Percentiles rank a stretch among this genome's conserved stretches.
These are phyloP conservation scores for Collichthys lucidus DNA, from an alignment of 2,113 vertebrate species.

Conservation along the genomic window DNA sequence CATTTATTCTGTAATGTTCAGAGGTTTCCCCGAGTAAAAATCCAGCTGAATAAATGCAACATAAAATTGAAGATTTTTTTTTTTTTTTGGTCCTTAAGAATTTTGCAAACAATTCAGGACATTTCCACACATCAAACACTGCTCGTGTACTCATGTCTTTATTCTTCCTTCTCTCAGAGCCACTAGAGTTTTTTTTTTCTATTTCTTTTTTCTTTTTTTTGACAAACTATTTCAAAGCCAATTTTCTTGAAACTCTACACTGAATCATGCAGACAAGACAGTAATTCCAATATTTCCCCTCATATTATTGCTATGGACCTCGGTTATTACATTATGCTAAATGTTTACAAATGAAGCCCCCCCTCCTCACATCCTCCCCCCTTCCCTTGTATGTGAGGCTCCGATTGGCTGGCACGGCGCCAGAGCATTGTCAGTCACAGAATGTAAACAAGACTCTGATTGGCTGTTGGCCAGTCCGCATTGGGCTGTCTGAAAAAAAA, in stretches of 20 bases:
- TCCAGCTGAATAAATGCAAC: background rate
- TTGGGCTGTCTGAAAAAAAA: conserved; percentile 87
- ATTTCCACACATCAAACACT: conserved; percentile 20
- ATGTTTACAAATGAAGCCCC: conserved; percentile 72
- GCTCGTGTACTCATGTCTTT: background rate
- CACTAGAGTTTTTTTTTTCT: background rate
- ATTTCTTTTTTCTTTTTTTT: background rate
- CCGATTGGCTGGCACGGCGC: conserved; percentile 89
- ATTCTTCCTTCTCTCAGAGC: background rate
- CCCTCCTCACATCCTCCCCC: conserved; percentile 2
- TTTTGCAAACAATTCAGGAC: background rate
- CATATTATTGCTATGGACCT: conserved; percentile 62
- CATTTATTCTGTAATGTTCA: background rate
- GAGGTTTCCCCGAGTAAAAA: background rate
- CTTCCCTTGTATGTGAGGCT: conserved; percentile 38
- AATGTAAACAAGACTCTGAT: conserved; percentile 98
- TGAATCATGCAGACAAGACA: conserved; percentile 48
- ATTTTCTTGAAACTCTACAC: conserved; percentile 33
- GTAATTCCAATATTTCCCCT: conserved; percentile 31
- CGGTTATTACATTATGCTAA: conserved; percentile 69
- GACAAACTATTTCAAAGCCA: conserved; percentile 30
- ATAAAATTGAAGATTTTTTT: background rate
- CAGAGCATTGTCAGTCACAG: conserved; percentile 92
- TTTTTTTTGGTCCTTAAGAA: background rate
- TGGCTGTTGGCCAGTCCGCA: conserved; percentile 96